phyloP scores from a whole-genome alignment of 2,797 vertebrate genomes.

The Oreonectes daqikongensis region DNA sequence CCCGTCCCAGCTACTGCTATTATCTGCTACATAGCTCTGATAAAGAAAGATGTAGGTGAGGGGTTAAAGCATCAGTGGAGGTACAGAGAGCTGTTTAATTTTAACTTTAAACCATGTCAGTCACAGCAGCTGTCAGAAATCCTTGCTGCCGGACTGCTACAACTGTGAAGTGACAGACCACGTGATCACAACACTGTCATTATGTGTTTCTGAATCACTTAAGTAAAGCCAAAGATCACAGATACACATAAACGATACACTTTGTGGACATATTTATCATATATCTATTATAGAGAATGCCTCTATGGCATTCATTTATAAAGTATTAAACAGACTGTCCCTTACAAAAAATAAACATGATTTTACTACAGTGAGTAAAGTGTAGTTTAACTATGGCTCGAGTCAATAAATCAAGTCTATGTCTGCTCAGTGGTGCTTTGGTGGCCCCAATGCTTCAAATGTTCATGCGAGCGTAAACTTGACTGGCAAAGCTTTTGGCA shows the following conservation, averaged over 20 bases:
- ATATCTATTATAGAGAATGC: too few species aligned
- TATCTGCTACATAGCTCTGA: slow-evolving; percentile 43
- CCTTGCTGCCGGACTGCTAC: slow-evolving; percentile 19
- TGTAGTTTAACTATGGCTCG: too few species aligned
- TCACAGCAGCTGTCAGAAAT: slow-evolving; percentile 18
- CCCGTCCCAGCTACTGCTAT: slow-evolving; percentile 7
- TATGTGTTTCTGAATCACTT: background rate
- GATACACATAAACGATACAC: too few species aligned
- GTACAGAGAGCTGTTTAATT: slow-evolving; percentile 43
- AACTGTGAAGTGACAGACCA: slow-evolving; percentile 36
- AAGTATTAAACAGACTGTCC: background rate
- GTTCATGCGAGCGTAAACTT: slow-evolving; percentile 40
- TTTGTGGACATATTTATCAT: too few species aligned
- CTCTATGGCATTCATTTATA: background rate
- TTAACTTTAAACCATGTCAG: slow-evolving; percentile 19
- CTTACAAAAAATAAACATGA: too few species aligned
- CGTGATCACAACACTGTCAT: background rate
- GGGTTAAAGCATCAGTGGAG: slow-evolving; percentile 38
- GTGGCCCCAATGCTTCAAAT: slow-evolving; percentile 41
- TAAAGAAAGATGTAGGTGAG: slow-evolving; percentile 37
- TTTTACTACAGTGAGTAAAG: too few species aligned
- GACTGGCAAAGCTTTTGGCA: slow-evolving; percentile 38
- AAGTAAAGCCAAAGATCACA: too few species aligned
- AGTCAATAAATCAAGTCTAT: background rate
- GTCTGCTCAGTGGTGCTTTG: slow-evolving; percentile 19